These are phyloP conservation scores for Neodiprion lecontei DNA, from an alignment of 1,140 invertebrate species.

Conservation along the genomic window DNA sequence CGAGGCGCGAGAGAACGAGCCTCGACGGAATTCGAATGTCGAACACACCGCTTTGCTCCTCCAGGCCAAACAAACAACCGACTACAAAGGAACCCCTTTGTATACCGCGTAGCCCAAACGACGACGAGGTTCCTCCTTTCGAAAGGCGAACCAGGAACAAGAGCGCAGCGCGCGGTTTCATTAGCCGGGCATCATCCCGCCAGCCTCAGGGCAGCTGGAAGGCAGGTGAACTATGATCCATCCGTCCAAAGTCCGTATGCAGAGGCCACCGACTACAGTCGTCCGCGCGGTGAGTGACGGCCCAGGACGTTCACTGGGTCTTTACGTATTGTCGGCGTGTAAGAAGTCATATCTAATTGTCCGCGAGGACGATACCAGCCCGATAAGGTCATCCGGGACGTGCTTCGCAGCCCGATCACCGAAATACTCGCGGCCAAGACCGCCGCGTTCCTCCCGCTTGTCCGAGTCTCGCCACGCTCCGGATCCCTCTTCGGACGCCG, in stretches of 20 bases:
- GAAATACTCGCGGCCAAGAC: too few species aligned
- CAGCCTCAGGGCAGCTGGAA: too few species aligned
- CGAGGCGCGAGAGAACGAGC: neutral
- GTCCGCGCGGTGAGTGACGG: neutral
- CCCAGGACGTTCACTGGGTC: neutral
- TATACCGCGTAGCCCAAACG: neutral
- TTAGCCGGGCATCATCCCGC: too few species aligned
- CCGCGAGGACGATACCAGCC: neutral
- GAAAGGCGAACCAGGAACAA: neutral
- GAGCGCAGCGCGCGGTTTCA: too few species aligned
- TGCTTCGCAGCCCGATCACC: neutral
- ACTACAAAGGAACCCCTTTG: neutral
- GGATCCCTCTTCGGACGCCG: too few species aligned
- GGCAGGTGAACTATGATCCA: neutral
- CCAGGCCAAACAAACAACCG: neutral
- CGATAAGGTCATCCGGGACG: neutral
- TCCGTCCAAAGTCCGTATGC: neutral
- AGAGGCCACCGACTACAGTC: neutral
- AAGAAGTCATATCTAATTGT: conserved; percentile 14
- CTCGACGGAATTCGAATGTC: neutral
- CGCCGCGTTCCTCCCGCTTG: too few species aligned
- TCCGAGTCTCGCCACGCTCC: too few species aligned
- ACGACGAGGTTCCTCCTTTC: neutral
- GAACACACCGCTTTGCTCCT: neutral
- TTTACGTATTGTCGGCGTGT: conserved; percentile 8